Percentiles rank a stretch among this genome's conserved stretches.
These are phyloP conservation scores for Sebastes taczanowskii DNA, from an alignment of 2,797 vertebrate genomes.

Conservation along the genomic window DNA sequence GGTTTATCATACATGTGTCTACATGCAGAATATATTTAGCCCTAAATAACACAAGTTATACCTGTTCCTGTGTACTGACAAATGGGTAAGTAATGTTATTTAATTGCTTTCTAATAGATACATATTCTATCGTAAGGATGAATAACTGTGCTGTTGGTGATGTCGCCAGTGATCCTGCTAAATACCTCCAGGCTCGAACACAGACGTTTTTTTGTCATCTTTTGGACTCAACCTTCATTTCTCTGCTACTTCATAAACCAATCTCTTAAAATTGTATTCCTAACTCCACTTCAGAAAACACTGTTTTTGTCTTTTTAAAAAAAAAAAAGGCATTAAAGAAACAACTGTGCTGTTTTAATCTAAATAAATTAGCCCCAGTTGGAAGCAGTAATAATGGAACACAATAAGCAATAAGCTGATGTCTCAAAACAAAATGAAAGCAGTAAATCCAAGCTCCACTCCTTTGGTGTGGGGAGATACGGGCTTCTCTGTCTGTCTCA, in stretches of 20 bases:
- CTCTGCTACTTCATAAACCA: conserved; percentile 58
- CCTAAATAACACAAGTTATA: background rate
- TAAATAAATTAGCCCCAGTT: conserved; percentile 86
- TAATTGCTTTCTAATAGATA: background rate
- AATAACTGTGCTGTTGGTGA: background rate
- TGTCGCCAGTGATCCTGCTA: background rate
- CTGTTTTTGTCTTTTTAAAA: background rate
- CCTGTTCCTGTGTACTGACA: background rate
- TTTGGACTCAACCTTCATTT: conserved; percentile 54
- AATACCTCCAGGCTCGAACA: conserved; percentile 5
- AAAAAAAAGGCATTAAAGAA: conserved; percentile 77
- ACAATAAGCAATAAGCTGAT: conserved; percentile 80
- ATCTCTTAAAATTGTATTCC: conserved; percentile 61
- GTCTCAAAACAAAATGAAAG: conserved; percentile 83
- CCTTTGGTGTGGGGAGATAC: conserved; percentile 44
- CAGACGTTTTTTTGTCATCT: conserved; percentile 7
- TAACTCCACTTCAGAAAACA: conserved; percentile 56
- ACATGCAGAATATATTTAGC: background rate
- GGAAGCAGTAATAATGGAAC: conserved; percentile 82
- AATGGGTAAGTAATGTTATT: background rate
- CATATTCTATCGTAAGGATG: background rate
- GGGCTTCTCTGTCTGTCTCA: conserved; percentile 30
- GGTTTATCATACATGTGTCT: background rate
- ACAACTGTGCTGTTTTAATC: conserved; percentile 82
- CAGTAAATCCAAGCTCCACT: conserved; percentile 74